Conservation (phyloP, 2,888 invertebrate genomes). For the Latrodectus hesperus region DNA sequence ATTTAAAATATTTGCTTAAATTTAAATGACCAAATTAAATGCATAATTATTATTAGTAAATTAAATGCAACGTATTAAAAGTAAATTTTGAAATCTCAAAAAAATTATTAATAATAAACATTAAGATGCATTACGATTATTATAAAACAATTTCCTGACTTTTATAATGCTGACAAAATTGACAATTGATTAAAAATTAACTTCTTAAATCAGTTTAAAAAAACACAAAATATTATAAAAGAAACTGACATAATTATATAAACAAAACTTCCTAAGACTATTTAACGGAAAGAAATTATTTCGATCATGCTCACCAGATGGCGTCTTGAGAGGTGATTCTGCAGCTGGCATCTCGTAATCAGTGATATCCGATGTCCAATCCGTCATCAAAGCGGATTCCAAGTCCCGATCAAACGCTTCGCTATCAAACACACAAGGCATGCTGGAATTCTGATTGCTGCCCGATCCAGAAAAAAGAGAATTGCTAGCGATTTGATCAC, state of each 20-base stretch:
- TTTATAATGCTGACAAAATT: background rate
- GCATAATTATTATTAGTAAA: no score
- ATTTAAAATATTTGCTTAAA: no score
- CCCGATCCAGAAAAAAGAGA: slow-evolving; percentile 36
- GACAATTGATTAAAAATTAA: background rate
- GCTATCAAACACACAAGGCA: slow-evolving; percentile 64
- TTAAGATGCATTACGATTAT: no score
- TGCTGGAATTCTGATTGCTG: slow-evolving; percentile 52
- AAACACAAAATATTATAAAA: background rate
- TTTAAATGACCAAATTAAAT: no score
- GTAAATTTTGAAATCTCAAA: no score
- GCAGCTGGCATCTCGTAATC: slow-evolving; percentile 48
- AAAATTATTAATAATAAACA: no score
- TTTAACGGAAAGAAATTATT: slow-evolving; percentile 9
- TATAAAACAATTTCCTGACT: no score
- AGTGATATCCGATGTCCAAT: slow-evolving; percentile 57
- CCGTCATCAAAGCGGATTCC: slow-evolving; percentile 61
- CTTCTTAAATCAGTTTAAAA: background rate
- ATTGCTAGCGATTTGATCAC: slow-evolving; percentile 54
- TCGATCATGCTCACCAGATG: slow-evolving; percentile 59
- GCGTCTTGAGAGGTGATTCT: slow-evolving; percentile 51
- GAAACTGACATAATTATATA: slow-evolving; percentile 5
- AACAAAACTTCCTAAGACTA: slow-evolving; percentile 6
- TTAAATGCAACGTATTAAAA: no score
- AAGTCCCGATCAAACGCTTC: slow-evolving; percentile 60